A percentile compares a stretch with the other conserved stretches of the same genome.
Evolutionary conservation across 1,140 invertebrate species (phyloP).

Genomic region (Rhopalosiphum maidis): DNA sequence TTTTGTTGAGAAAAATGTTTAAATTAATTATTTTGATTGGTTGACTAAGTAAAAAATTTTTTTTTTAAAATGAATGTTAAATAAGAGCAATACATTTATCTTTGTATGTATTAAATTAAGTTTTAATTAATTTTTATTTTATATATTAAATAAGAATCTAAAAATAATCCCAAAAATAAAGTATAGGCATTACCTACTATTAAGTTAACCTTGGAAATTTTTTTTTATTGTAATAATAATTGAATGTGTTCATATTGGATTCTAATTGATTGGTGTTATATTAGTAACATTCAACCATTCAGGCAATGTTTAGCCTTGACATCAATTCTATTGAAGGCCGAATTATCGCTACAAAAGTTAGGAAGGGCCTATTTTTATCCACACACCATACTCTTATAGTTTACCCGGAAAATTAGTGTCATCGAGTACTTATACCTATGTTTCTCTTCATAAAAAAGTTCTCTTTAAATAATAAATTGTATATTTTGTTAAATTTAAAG

Average conservation of each 20-base stretch:
- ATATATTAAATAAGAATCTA: neutral
- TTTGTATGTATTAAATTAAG: neutral
- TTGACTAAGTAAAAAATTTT: neutral
- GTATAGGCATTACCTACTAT: neutral
- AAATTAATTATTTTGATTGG: neutral
- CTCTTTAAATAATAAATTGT: neutral
- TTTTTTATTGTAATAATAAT: slow-evolving; percentile 43
- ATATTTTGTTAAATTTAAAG: neutral
- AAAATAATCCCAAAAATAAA: neutral
- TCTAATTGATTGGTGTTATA: slow-evolving; percentile 18
- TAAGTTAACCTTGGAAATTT: slow-evolving; percentile 8
- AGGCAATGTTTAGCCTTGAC: slow-evolving; percentile 38
- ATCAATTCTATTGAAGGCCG: slow-evolving; percentile 39
- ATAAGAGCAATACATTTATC: neutral
- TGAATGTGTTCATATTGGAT: neutral
- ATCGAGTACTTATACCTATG: neutral
- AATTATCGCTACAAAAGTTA: slow-evolving; percentile 3
- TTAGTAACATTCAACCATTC: slow-evolving; percentile 33
- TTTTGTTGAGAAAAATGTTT: neutral
- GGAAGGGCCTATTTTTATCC: neutral
- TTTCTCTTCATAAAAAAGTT: neutral
- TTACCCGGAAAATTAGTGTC: slow-evolving; percentile 9
- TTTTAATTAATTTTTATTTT: neutral
- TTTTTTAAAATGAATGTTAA: neutral
- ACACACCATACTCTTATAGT: neutral